Conservation (phyloP, 2,888 invertebrate species). For the Agrypnus murinus region DNA sequence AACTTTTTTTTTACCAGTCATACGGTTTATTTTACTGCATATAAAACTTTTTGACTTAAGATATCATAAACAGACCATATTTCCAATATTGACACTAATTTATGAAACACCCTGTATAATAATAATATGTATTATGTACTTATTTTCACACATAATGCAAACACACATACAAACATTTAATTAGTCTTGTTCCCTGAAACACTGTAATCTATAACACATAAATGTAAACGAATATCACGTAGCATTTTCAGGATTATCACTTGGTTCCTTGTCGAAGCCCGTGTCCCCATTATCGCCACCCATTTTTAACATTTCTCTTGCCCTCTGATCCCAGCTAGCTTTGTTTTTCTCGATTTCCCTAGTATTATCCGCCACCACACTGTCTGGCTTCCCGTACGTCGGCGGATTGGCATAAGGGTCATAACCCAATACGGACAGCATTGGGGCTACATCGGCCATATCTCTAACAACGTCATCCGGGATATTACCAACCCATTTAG, state of each 20-base stretch:
- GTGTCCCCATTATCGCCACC: conserved; percentile 57
- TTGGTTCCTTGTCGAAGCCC: conserved; percentile 66
- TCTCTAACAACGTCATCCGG: conserved; percentile 93
- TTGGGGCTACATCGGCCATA: conserved; percentile 95
- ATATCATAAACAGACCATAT: too few relatives aligned
- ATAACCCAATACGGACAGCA: conserved; percentile 94
- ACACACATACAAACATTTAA: conserved; percentile 19
- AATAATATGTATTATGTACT: neutral
- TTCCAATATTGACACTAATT: too few relatives aligned
- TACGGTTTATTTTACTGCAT: too few relatives aligned
- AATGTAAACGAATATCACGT: conserved; percentile 64
- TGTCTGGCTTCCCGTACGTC: conserved; percentile 91
- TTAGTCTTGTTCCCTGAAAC: conserved; percentile 57
- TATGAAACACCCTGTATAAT: too few relatives aligned
- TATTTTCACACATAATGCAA: neutral
- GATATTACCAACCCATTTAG: conserved; percentile 93
- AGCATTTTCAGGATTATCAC: conserved; percentile 65
- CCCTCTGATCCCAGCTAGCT: conserved; percentile 69
- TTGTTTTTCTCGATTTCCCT: conserved; percentile 60
- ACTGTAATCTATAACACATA: conserved; percentile 60
- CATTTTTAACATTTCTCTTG: conserved; percentile 69
- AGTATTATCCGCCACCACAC: conserved; percentile 81
- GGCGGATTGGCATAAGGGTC: conserved; percentile 98
- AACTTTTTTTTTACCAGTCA: too few relatives aligned
- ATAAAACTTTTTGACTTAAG: too few relatives aligned